phyloP scores from a whole-genome alignment of 2,797 vertebrate species.

The Megalops cyprinoides region DNA sequence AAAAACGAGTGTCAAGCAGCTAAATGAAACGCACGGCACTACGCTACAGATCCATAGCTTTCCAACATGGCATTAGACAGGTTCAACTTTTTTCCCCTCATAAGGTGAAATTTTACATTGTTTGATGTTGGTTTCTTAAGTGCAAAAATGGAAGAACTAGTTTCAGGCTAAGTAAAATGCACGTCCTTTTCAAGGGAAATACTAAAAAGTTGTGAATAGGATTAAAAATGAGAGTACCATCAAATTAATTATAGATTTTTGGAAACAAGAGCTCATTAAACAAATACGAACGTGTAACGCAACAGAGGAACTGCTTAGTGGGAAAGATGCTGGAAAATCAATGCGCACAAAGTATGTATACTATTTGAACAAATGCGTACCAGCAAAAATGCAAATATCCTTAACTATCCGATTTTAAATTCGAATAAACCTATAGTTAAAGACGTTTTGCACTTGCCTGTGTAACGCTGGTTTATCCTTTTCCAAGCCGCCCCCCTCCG shows the following conservation, averaged over 20 bases:
- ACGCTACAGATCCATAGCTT: too few relatives aligned
- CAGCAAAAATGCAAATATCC: neutral
- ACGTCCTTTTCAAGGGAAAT: neutral
- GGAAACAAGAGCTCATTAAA: neutral
- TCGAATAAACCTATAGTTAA: neutral
- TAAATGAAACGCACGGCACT: too few relatives aligned
- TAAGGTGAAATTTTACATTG: too few relatives aligned
- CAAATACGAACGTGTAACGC: too few relatives aligned
- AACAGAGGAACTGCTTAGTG: neutral
- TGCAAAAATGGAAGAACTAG: too few relatives aligned
- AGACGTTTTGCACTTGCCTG: conserved; percentile 59
- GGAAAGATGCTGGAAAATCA: neutral
- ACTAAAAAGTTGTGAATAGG: neutral
- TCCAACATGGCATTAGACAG: too few relatives aligned
- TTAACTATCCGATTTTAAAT: neutral
- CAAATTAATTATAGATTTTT: too few relatives aligned
- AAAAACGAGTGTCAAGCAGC: too few relatives aligned
- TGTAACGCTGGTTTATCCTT: conserved; percentile 35
- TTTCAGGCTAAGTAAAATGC: neutral
- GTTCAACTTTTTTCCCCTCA: too few relatives aligned
- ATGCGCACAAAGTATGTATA: neutral
- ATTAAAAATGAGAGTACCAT: too few relatives aligned
- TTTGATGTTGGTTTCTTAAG: neutral
- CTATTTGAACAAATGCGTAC: neutral
- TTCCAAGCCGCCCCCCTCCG: conserved; percentile 37